phyloP scores from a whole-genome alignment of 2,888 invertebrate genomes.

The Stenoptilia bipunctidactyla region DNA sequence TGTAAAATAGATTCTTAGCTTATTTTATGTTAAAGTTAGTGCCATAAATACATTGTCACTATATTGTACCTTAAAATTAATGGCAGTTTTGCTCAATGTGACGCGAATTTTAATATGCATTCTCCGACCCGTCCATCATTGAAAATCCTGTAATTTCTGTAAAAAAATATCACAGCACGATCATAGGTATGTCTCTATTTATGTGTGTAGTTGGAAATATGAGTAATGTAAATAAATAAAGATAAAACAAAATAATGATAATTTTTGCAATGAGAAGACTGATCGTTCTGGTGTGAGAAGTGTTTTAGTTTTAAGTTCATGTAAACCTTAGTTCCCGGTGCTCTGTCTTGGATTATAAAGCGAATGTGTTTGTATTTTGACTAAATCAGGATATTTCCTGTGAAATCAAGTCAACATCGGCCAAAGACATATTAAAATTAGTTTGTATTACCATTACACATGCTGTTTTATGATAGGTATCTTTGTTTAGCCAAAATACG shows the following conservation, averaged over 20 bases:
- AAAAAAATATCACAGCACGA: background rate
- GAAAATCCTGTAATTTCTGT: slow-evolving; percentile 11
- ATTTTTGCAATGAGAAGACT: slow-evolving; percentile 69
- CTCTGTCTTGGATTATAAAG: background rate
- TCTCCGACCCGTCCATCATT: slow-evolving; percentile 48
- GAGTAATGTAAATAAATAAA: slow-evolving; percentile 25
- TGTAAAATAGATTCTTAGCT: slow-evolving; percentile 19
- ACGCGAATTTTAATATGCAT: slow-evolving; percentile 19
- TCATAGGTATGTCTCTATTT: background rate
- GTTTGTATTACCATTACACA: no score
- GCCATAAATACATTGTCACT: slow-evolving; percentile 35
- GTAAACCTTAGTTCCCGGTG: background rate
- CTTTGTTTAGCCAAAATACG: no score
- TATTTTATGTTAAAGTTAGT: slow-evolving; percentile 35
- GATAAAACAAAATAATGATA: slow-evolving; percentile 49
- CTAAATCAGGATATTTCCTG: no score
- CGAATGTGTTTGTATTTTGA: slow-evolving; percentile 1
- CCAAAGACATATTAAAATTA: no score
- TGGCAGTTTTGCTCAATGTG: slow-evolving; percentile 36
- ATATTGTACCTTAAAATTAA: slow-evolving; percentile 23
- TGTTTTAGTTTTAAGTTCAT: slow-evolving; percentile 54
- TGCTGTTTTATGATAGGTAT: no score
- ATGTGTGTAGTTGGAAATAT: slow-evolving; percentile 5
- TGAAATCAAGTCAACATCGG: no score
- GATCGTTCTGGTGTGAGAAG: slow-evolving; percentile 60